Percentiles rank a stretch among this genome's conserved stretches.
Evolutionary conservation across 2,797 vertebrate species (phyloP).

Genomic region (Acropternis orthonyx): DNA sequence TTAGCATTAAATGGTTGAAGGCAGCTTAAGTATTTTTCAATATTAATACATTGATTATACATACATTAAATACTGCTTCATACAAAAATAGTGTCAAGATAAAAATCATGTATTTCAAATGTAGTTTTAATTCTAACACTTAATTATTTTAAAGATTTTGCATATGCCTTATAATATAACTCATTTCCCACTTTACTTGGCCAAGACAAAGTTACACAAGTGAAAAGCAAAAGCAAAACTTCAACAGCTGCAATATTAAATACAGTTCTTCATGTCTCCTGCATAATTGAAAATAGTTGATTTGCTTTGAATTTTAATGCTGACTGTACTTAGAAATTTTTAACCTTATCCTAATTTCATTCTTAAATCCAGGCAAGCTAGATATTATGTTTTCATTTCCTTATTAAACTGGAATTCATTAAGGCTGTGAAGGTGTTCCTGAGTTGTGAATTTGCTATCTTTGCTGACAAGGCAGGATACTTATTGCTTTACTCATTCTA

Average conservation of each 20-base stretch:
- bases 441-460: neutral
- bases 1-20: neutral
- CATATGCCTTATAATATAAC: neutral
- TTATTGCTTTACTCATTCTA: neutral
- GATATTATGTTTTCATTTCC: neutral
- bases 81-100: neutral
- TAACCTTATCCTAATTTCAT: neutral
- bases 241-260: neutral
- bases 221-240: neutral
- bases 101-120: neutral
- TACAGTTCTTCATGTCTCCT: neutral
- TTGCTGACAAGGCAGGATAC: neutral
- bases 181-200: neutral
- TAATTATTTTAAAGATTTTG: neutral
- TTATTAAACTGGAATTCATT: neutral
- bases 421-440: neutral
- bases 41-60: neutral
- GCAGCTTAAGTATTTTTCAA: neutral
- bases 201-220: neutral
- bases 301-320: neutral
- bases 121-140: neutral
- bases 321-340: neutral
- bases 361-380: neutral
- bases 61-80: neutral
- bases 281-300: neutral